These are phyloP conservation scores for Melanchra persicariae DNA, from an alignment of 2,888 invertebrate species.

Conservation along the genomic window DNA sequence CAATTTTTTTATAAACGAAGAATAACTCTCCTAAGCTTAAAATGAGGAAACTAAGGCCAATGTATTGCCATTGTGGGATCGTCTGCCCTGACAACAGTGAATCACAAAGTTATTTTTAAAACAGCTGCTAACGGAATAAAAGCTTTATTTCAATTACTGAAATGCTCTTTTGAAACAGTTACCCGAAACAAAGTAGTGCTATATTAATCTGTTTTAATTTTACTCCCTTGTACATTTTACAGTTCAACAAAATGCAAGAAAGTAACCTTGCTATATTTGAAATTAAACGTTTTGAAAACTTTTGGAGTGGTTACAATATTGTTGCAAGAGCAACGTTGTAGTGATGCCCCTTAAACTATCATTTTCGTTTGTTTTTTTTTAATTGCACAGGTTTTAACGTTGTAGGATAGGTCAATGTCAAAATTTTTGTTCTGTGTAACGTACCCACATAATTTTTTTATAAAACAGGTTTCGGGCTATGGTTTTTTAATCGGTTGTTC, in stretches of 20 bases:
- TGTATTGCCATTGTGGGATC: slow-evolving; percentile 3
- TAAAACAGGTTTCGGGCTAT: not conserved
- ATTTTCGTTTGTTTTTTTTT: not conserved
- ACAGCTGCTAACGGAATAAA: slow-evolving; percentile 32
- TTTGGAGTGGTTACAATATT: not conserved
- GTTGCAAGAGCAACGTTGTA: slow-evolving; percentile 1
- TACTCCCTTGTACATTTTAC: slow-evolving; percentile 20
- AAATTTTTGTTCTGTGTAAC: too few relatives aligned
- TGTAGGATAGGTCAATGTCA: too few relatives aligned
- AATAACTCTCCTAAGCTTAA: not conserved
- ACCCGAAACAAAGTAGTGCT: slow-evolving; percentile 40
- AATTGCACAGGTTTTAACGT: not conserved
- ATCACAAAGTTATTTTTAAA: slow-evolving; percentile 41
- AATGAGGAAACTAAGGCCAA: slow-evolving; percentile 5
- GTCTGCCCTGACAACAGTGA: slow-evolving; percentile 40
- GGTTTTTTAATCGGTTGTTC: not conserved
- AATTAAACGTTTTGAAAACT: slow-evolving; percentile 3
- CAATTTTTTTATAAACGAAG: not conserved
- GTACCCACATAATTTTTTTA: not conserved
- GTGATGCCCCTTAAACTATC: not conserved
- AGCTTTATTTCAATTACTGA: slow-evolving; percentile 25
- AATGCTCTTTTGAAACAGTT: slow-evolving; percentile 18
- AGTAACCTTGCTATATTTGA: slow-evolving; percentile 25
- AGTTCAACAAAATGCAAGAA: slow-evolving; percentile 38
- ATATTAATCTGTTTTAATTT: slow-evolving; percentile 35